phyloP scores from a whole-genome alignment of 2,797 vertebrate genomes.

The Spea hammondii region DNA sequence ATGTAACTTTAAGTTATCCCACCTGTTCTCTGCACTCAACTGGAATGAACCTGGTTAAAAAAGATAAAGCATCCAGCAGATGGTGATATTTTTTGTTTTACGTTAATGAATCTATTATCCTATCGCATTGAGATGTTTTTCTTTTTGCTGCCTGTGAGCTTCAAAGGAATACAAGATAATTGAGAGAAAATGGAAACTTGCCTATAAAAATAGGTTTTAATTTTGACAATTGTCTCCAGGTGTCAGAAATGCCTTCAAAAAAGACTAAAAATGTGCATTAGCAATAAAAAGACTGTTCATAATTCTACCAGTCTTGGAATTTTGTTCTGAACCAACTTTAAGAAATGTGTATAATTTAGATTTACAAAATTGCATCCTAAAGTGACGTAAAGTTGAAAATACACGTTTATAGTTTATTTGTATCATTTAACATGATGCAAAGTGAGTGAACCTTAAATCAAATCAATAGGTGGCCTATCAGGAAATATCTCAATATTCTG shows the following conservation, averaged over 20 bases:
- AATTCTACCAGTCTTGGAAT: background rate
- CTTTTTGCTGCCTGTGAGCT: constrained; percentile 28
- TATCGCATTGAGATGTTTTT: constrained; percentile 33
- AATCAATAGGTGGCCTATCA: too few relatives aligned
- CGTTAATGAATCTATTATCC: constrained; percentile 42
- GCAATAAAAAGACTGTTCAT: constrained; percentile 33
- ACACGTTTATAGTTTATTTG: too few relatives aligned
- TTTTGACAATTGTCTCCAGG: constrained; percentile 48
- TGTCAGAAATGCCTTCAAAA: constrained; percentile 44
- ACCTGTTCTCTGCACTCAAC: constrained; percentile 2
- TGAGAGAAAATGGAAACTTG: constrained; percentile 45
- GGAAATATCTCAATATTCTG: too few relatives aligned
- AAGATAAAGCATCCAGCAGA: constrained; percentile 17
- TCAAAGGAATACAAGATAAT: constrained; percentile 45
- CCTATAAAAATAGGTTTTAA: constrained; percentile 48
- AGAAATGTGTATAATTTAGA: background rate
- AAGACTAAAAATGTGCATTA: constrained; percentile 20
- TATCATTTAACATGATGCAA: too few relatives aligned
- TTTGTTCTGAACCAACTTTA: background rate
- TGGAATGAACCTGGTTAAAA: constrained; percentile 9
- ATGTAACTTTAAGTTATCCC: too few relatives aligned
- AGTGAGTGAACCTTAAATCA: too few relatives aligned
- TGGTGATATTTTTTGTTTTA: constrained; percentile 34
- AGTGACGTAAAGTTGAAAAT: background rate
- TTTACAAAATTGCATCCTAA: background rate